Evolutionary conservation across 35 echinoderm and acorn worm species (phyloP), one percentile per base, ranked within the genome.

Genomic region (Chiridota heheva): DNA sequence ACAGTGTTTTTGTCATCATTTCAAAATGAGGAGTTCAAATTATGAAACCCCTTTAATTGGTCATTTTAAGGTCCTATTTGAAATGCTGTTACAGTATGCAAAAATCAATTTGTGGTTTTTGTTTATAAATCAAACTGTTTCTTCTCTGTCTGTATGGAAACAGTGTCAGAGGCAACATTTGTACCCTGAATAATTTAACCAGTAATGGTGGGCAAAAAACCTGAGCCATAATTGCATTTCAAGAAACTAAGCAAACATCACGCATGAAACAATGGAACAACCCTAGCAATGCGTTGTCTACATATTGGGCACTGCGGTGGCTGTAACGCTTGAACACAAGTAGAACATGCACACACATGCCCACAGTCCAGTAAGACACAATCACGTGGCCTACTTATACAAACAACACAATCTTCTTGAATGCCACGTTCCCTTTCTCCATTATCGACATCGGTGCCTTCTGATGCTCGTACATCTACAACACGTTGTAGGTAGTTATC

Each of bases 281-380:
- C 81, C 59, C 95, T 87, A 17, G 64, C 70, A 20, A 98, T 91
- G 20, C 89, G 51, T 18, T 89, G 61, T 59, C 95, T 91, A 41
- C 95, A 92, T 85, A 97, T 97, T 35, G 95, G 95, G 38, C 95
- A 98, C 5, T 98, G 95, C 5, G 95, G 95, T 1, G 95, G 95
- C 39, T 91, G 84, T 18, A 91, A 63, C 16, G 74, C 73, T 2
- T 64, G 73, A 1, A 77, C 81, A 55, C 95, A 98, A 13, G 73
- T 60, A 12, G 89, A 83, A 70, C 95, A 98, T 17, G 84, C 89
- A 77, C 89, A 98, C 26, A 98, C 85, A 48, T 98, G 95, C 4
- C 95, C 95, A 73, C 95, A 98, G 59, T 98, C 82, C 28, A 98
- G 80, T 18, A 98, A 70, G 13, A 98, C 95, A 67, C 84, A 87